Base-by-base conservation (phyloP, 1,140 invertebrate genomes). In the Dolichoris vasculosae region DNA sequence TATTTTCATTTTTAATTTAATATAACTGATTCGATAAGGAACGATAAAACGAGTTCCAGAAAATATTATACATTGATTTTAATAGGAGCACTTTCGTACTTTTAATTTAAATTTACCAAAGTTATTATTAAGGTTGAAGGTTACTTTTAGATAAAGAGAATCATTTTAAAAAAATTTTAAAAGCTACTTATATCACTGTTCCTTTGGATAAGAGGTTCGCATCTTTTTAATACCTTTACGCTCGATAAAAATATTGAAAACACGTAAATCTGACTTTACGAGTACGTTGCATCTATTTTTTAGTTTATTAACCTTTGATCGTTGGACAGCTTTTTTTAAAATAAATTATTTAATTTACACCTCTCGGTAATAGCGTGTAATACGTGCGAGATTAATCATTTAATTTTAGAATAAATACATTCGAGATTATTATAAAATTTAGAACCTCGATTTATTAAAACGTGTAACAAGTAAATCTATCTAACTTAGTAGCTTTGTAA, bases 81-180 rank as follows among this genome's bases (percentile, higher is more conserved):
- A 6, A 67, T 51, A 7, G 26, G 2, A 26, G 55, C 0, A 26
- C 20, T 59, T 26, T 59, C 23, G 26, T 1, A 9, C 23, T 26
- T 59, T 59, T 3, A 38, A 69, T 69, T 20, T 69, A 40, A 69
- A 69, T 69, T 69, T 38, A 23, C 15, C 7, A 6, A 38, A 69
- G 2, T 38, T 23, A 69, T 69, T 38, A 69, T 38, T 6, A 20
- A 35, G 17, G 6, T 23, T 38, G 20, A 69, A 4, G 13, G 17
- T 2, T 7, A 35, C 64, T 67, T 35, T 67, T 0, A 17, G 3
- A 8, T 32, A 67, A 67, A 11, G 35, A 26, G 23, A 9, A 35
- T 26, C 30, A 67, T 67, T 67, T 67, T 67, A n/a, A n/a, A n/a
- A n/a, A 67, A 35, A 67, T 67, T 26, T 69, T 38, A 69, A 69